Evolutionary conservation across 2,888 invertebrate species (phyloP), one percentile per base, ranked within the genome.

Genomic region (Abscondita cerata): DNA sequence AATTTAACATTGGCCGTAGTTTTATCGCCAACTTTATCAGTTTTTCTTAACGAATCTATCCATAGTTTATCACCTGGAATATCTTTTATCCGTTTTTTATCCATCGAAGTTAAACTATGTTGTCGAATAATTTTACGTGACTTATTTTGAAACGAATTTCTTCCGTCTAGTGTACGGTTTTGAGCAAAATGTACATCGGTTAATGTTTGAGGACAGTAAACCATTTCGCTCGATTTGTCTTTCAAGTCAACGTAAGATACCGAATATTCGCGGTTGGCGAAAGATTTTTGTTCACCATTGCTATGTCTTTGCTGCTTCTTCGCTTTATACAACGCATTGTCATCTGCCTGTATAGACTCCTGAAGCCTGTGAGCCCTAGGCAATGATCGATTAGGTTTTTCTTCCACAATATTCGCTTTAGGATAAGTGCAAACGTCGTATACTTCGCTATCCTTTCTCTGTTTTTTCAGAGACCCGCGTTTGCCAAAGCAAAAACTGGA

Each of bases 41-140:
- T 83, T 36, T 84, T 78, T 18, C 85, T 80, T 62, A 86, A 78
- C 33, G 85, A 85, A 70, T 85, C 85, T 4, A 84, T 79, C 84
- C 85, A 85, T 55, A 82, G 79, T 68, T 83, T 85, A 54, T 61
- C 65, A 38, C 79, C 75, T 18, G 80, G 75, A 61, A 70, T 72
- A 13, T 67, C 62, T 53, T 72, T 72, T 3, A 56, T 11, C 2
- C 62, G 46, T 64, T 75, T 76, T 65, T 75, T 77, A 64, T 77
- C 76, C 0, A 69, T 60, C 8, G 74, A 73, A 16, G 74, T 74
- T 58, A 78, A 75, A 68, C 78, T 79, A 53, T 74, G 73, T 60
- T 78, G 78, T 58, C 76, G 74, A 52, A 73, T 73, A 11, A 77
- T 68, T 70, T 78, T 78, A 38, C 65, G 64, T 11, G 63, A 53